Evolutionary conservation across 1,140 invertebrate species (phyloP), one percentile per base, ranked within the genome.

Genomic region (Scaptomyza pallida): DNA sequence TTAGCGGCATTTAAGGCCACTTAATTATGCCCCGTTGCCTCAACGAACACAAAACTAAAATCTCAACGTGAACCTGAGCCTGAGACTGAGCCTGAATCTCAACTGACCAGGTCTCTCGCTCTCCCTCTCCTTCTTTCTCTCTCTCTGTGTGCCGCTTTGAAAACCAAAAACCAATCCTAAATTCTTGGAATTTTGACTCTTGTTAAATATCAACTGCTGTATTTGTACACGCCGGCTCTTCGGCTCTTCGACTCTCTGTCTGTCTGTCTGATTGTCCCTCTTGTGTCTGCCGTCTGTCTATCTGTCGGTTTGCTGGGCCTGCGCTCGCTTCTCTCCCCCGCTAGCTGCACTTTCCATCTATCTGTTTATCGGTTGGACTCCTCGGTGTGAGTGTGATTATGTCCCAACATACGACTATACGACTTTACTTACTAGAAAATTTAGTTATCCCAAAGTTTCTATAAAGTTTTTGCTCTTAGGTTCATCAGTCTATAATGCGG

Each of bases 1-100:
- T 88, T 78, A 81, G 82, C 83, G 82, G 82, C 82, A 88, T 88
- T 88, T 88, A 75, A 67, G 82, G 83, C 82, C 82, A 88, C 82
- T 88, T 88, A 88, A 88, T 88, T 88, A 88, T 88, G 82, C 73
- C 67, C 71, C 71, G 54, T 44, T 60, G 45, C 35, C 35, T 37
- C 26, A 21, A 60, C 30, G 40, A 33, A 60, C 13, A 41, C 69
- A 43, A 63, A 50, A 30, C 26, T 30, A 8, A n/a, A 30, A 10
- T 30, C 45, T 33, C 43, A 74, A 44, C 43, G 23, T 37, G 21
- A 40, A 54, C 30, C 21, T 37, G n/a, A 40, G n/a, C 37, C 51
- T 40, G 33, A 35, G 16, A 19, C 40, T 43, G 12, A 43, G 40
- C 16, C 48, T 12, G 48, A 51, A 15, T 15, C 19, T 26, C 5